Conservation (phyloP, 1,140 invertebrate genomes). For the Drosophila chauvacae region DNA sequence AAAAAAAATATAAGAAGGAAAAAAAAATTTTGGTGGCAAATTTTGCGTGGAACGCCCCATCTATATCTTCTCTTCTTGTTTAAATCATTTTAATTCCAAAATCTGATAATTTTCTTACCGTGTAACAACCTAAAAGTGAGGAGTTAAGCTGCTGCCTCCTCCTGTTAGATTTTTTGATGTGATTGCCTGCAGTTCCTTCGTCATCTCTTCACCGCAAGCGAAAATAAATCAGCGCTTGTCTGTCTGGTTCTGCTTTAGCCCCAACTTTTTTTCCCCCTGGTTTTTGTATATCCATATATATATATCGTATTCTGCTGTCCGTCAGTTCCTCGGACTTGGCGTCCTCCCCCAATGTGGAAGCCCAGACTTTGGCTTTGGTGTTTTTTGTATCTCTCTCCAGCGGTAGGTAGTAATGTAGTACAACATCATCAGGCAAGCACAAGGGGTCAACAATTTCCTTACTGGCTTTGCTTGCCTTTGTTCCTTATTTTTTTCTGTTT, state of each 20-base stretch:
- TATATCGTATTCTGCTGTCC: slow-evolving; percentile 54
- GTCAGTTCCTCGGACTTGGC: slow-evolving; percentile 37
- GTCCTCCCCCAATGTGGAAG: slow-evolving; percentile 9
- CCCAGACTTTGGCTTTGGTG: slow-evolving; percentile 50
- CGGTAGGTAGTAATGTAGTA: slow-evolving; percentile 19
- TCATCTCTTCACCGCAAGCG: slow-evolving; percentile 72
- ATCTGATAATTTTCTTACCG: neutral
- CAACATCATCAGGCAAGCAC: slow-evolving; percentile 52
- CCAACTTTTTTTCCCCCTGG: slow-evolving; percentile 4
- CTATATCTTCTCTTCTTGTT: no score
- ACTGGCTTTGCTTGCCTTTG: slow-evolving; percentile 13
- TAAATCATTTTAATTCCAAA: neutral
- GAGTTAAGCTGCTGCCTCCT: slow-evolving; percentile 6
- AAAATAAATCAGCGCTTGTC: slow-evolving; percentile 81
- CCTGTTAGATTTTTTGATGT: slow-evolving; percentile 62
- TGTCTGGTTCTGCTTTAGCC: slow-evolving; percentile 41
- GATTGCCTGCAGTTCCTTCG: slow-evolving; percentile 67
- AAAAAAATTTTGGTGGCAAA: no score
- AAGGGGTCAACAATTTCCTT: slow-evolving; percentile 62
- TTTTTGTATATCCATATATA: neutral
- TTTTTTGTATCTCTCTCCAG: slow-evolving; percentile 51
- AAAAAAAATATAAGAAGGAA: no score
- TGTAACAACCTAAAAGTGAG: neutral
- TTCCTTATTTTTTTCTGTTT: slow-evolving; percentile 5
- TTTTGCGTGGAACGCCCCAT: no score